A percentile compares a stretch with the other conserved stretches of the same genome.
Conservation (phyloP, 2,888 invertebrate genomes). For the Xanthorhoe spadicearia region DNA sequence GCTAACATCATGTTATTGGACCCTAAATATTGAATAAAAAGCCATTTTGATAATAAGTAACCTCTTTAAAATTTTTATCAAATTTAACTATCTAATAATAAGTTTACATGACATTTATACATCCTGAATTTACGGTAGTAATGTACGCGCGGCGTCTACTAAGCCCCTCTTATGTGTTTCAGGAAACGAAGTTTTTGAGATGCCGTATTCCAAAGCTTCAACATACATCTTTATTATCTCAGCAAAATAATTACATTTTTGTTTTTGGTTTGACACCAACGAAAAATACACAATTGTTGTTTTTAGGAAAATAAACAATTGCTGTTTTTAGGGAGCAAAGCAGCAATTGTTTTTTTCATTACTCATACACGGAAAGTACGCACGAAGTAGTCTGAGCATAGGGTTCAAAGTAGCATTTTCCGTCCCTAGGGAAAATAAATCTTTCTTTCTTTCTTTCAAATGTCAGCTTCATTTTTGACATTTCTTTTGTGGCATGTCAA, state of each 20-base stretch:
- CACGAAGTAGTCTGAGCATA: too few species aligned
- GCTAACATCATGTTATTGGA: conserved; percentile 74
- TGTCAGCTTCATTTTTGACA: too few species aligned
- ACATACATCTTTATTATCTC: not conserved
- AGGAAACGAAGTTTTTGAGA: conserved; percentile 3
- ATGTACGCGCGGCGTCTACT: conserved; percentile 72
- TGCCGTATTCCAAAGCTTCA: not conserved
- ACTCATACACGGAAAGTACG: too few species aligned
- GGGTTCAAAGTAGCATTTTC: too few species aligned
- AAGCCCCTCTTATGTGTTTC: conserved; percentile 47
- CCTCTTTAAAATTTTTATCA: conserved; percentile 81
- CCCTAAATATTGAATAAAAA: conserved; percentile 82
- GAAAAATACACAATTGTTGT: too few species aligned
- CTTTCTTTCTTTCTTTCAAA: too few species aligned
- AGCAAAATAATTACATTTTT: not conserved
- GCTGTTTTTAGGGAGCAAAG: too few species aligned
- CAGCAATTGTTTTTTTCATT: too few species aligned
- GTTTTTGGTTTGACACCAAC: not conserved
- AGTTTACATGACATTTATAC: conserved; percentile 70
- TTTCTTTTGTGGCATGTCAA: too few species aligned
- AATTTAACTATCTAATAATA: conserved; percentile 81
- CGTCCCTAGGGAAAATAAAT: too few species aligned
- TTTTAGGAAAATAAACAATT: too few species aligned
- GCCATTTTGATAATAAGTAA: conserved; percentile 80
- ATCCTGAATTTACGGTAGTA: conserved; percentile 61